Percentiles rank a stretch among this genome's conserved stretches.
Evolutionary conservation across 1,140 invertebrate species (phyloP).

Genomic region (Hyles vespertilio): DNA sequence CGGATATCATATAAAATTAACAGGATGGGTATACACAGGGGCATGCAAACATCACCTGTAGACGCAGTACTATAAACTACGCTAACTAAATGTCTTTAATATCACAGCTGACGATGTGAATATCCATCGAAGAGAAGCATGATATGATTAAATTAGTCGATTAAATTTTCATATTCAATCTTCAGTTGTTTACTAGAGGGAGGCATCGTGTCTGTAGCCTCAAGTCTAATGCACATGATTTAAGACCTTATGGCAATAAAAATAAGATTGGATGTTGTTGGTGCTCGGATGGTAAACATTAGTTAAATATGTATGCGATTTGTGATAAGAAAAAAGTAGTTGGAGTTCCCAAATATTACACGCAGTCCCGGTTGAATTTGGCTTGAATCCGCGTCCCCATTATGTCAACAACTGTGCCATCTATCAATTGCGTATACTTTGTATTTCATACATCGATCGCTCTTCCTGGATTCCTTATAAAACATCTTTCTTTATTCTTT

Average conservation of each 20-base stretch:
- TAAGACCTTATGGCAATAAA: conserved; percentile 14
- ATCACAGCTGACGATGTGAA: conserved; percentile 34
- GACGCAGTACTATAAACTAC: no score
- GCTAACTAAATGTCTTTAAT: conserved; percentile 22
- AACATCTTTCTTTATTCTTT: no score
- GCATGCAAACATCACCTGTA: no score
- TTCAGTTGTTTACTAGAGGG: conserved; percentile 76
- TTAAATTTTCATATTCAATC: conserved; percentile 83
- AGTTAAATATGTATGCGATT: conserved; percentile 40
- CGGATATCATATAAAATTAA: no score
- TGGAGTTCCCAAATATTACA: conserved; percentile 26
- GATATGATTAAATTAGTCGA: conserved; percentile 77
- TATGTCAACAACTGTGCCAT: conserved; percentile 1
- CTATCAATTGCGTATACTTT: background rate
- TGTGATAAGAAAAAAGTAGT: conserved; percentile 39
- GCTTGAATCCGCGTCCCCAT: background rate
- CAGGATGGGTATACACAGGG: no score
- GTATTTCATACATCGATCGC: no score
- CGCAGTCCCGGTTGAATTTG: conserved; percentile 10
- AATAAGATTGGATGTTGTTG: conserved; percentile 16
- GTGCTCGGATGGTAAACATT: background rate
- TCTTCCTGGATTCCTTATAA: no score
- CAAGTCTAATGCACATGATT: conserved; percentile 14
- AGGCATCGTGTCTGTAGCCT: conserved; percentile 33
- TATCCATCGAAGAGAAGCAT: no score